phyloP scores from a whole-genome alignment of 2,888 invertebrate species.

The Macropis europaea region DNA sequence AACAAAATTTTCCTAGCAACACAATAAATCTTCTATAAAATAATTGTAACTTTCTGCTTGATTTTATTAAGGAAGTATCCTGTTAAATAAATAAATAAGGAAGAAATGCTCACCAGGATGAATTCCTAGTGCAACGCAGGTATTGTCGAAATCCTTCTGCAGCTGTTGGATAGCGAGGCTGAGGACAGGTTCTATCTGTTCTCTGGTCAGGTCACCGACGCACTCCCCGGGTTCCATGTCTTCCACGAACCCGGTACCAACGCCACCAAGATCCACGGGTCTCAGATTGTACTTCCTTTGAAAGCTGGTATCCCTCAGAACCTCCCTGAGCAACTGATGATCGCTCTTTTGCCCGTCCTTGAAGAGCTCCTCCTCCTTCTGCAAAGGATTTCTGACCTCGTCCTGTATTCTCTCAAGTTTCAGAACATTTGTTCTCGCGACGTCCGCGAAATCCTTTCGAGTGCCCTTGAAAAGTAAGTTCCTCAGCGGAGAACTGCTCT shows the following conservation, averaged over 20 bases:
- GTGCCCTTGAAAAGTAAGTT: conserved; percentile 72
- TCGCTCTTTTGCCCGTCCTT: conserved; percentile 77
- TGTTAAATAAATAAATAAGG: not conserved
- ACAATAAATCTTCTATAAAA: too few species aligned
- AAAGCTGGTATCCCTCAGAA: conserved; percentile 91
- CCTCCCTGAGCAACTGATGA: conserved; percentile 90
- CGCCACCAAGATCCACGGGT: conserved; percentile 86
- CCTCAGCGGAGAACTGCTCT: conserved; percentile 70
- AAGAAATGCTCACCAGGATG: conserved; percentile 87
- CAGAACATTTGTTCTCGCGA: conserved; percentile 33
- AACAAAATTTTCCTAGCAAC: too few species aligned
- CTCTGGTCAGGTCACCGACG: conserved; percentile 84
- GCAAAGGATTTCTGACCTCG: conserved; percentile 77
- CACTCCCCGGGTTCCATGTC: conserved; percentile 86
- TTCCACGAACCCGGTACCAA: conserved; percentile 80
- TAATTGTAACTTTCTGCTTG: too few species aligned
- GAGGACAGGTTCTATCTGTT: conserved; percentile 90
- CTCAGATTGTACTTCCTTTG: conserved; percentile 91
- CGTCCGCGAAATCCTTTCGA: conserved; percentile 37
- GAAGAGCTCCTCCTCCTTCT: conserved; percentile 69
- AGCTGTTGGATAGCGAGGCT: conserved; percentile 93
- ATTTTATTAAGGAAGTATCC: too few species aligned
- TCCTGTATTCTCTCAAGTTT: conserved; percentile 57
- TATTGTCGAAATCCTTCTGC: conserved; percentile 91
- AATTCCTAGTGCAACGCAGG: conserved; percentile 92